phyloP scores from a whole-genome alignment of 2,113 vertebrate species.

The Peromyscus leucopus region DNA sequence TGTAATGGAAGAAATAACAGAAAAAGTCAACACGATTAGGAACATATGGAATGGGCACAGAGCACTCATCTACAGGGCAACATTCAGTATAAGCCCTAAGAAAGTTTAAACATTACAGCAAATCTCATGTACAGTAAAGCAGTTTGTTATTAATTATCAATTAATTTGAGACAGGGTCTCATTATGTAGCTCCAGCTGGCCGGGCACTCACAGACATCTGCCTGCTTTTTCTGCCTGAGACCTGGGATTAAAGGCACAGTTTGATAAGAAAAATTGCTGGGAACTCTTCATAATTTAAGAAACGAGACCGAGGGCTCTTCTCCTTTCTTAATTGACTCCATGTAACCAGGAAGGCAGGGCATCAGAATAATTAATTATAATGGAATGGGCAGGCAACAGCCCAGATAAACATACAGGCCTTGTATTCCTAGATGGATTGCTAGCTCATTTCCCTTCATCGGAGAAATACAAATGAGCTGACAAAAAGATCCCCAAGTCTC shows the following conservation, averaged over 20 bases:
- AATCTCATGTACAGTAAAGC: not conserved
- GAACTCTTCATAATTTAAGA: not conserved
- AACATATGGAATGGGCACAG: not conserved
- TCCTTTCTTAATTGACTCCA: not conserved
- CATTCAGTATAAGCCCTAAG: not conserved
- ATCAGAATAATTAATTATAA: not conserved
- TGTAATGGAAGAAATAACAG: not conserved
- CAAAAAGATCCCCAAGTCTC: not conserved
- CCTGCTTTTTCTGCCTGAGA: not conserved
- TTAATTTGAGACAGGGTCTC: not conserved
- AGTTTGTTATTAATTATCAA: not conserved
- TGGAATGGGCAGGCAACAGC: not conserved
- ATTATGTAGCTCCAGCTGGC: not conserved
- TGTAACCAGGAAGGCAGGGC: not conserved
- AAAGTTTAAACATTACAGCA: conserved; percentile 2
- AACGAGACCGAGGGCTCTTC: not conserved
- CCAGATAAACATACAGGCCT: not conserved
- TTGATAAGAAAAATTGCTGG: not conserved
- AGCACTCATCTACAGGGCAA: not conserved
- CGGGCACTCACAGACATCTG: not conserved
- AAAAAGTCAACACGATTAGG: not conserved
- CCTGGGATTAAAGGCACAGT: not conserved
- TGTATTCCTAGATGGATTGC: not conserved
- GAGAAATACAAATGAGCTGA: not conserved
- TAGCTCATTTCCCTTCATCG: not conserved